A percentile compares a stretch with the other conserved stretches of the same genome.
These are phyloP conservation scores for Leptothorax acervorum DNA, from an alignment of 2,888 invertebrate genomes.

Conservation along the genomic window DNA sequence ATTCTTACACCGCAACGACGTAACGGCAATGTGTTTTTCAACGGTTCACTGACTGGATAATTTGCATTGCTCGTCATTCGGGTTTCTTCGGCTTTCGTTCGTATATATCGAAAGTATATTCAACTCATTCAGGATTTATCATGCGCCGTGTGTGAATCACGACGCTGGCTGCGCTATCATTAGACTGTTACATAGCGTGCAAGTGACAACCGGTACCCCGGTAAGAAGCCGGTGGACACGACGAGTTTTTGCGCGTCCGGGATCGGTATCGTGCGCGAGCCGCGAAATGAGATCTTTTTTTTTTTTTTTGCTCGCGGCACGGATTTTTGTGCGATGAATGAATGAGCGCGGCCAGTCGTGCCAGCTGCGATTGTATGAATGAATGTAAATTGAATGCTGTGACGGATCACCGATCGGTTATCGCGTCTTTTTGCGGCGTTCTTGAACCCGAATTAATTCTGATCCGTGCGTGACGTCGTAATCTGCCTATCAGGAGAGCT, in stretches of 20 bases:
- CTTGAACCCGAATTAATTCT: constrained; percentile 37
- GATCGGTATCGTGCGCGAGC: constrained; percentile 23
- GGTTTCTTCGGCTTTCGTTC: constrained; percentile 45
- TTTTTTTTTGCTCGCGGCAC: neutral
- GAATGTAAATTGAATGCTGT: constrained; percentile 50
- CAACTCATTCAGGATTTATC: constrained; percentile 43
- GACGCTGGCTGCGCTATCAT: constrained; percentile 38
- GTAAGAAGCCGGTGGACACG: constrained; percentile 23
- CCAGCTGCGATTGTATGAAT: constrained; percentile 43
- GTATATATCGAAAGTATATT: constrained; percentile 17
- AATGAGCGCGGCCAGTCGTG: constrained; percentile 33
- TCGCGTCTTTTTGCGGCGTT: constrained; percentile 42
- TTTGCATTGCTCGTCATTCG: constrained; percentile 49
- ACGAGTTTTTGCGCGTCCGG: constrained; percentile 24
- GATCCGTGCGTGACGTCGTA: constrained; percentile 36
- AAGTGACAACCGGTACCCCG: constrained; percentile 47
- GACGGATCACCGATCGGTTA: constrained; percentile 45
- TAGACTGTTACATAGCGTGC: constrained; percentile 38
- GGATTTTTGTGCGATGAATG: constrained; percentile 40
- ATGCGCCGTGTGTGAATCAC: constrained; percentile 42
- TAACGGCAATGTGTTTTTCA: constrained; percentile 47
- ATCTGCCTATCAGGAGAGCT: constrained; percentile 6
- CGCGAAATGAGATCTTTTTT: constrained; percentile 20
- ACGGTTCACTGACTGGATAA: constrained; percentile 45
- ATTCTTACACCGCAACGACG: neutral